Evolutionary conservation across 2,888 invertebrate genomes (phyloP), one percentile per base, ranked within the genome.

Genomic region (Ophioninae sp.): DNA sequence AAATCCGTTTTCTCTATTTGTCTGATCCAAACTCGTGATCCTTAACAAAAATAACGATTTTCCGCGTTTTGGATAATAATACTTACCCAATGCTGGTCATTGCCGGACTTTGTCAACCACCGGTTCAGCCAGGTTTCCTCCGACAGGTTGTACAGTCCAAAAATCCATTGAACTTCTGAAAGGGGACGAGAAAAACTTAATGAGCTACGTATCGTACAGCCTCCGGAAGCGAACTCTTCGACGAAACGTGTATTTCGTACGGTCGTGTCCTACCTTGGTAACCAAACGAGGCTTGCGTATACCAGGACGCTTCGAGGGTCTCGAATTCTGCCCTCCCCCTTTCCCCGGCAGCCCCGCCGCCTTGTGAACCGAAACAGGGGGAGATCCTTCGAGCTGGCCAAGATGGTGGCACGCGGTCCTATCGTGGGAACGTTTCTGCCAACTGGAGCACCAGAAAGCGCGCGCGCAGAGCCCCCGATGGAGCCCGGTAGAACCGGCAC

Each of bases 351-450:
- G n/a, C n/a, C n/a, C n/a, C n/a, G n/a, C n/a, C n/a, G n/a, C n/a
- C n/a, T n/a, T n/a, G n/a, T n/a, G n/a, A n/a, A n/a, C 8, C 57
- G 68, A 76, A 57, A 73, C 44, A 73, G 79, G 77, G 81, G 85
- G 81, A 81, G 83, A 81, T 83, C 83, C 83, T 81, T 79, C 74
- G 74, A 65, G 56, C 64, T 76, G 78, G n/a, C 79, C 79, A 85
- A 85, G 83, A 85, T 85, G 85, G 85, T 78, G 85, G 76, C 78
- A 72, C 79, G 77, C 56, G 86, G 86, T 87, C 88, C 88, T 89
- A 91, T 92, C 92, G 92, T 92, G 92, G 92, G 92, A 92, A 92
- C 90, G 85, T 91, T 92, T 91, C 90, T 91, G 90, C 90, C 90
- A 92, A 92, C 90, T 92, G 90, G 92, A 92, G 92, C 92, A 91